Evolutionary conservation across 2,113 vertebrate species (phyloP), one percentile per base, ranked within the genome.

Genomic region (Oryzias curvinotus): DNA sequence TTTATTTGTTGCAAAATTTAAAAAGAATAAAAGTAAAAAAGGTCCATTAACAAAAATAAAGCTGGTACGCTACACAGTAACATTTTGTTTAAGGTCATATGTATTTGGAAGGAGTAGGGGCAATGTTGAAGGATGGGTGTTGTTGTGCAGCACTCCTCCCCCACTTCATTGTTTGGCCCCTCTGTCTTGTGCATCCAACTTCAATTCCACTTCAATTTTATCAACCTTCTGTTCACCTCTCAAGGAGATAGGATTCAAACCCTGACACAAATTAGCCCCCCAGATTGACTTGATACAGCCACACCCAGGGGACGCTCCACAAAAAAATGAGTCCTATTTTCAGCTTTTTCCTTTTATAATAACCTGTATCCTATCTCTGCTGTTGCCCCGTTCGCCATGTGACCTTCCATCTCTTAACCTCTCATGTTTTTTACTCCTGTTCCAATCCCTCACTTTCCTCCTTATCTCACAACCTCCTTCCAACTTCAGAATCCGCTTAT

Each of bases 141-240:
- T 16, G 14, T 16, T 14, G 44, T 46, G 13, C 44, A 46, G 14
- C 44, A 55, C 58, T 66, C 56, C 89, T 76, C 81, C 89, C 83
- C 48, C 62, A 85, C 81, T 81, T 83, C 49, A 65, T 25, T 64
- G 73, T 70, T 65, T 76, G 91, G 92, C 93, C 91, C 93, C 95
- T 93, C 21, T 23, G 21, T 21, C 21, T 86, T 71, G 92, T 94
- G 94, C 93, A 91, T 93, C 94, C 91, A 92, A 96, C 94, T 97
- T 95, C 94, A 96, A 98, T 96, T 96, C 94, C 96, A 96, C 95
- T 98, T 95, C 95, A 95, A 95, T 97, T 97, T 96, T 94, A 96
- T 96, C 96, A 95, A 94, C 93, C 91, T 94, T 92, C 92, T 90
- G 83, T 93, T 93, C 90, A 86, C 93, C 93, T 94, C 86, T 94